phyloP scores from a whole-genome alignment of 2,113 vertebrate genomes.

The Leptosomus discolor region DNA sequence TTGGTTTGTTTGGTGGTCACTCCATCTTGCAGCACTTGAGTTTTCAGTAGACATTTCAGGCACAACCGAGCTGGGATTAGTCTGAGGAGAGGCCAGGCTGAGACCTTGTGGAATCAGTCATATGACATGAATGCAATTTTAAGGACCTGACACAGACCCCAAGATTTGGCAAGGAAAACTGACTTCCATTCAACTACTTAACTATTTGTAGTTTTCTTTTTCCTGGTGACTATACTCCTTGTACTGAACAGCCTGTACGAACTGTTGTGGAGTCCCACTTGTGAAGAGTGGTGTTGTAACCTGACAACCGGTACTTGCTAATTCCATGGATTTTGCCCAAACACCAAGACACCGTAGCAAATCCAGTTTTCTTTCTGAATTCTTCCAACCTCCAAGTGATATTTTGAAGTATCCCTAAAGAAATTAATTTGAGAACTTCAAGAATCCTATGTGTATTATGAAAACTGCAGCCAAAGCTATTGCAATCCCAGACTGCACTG shows the following conservation, averaged over 20 bases:
- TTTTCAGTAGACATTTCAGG: not conserved
- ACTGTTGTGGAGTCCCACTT: not conserved
- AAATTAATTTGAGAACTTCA: not conserved
- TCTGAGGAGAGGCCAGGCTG: not conserved
- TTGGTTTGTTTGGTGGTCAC: not conserved
- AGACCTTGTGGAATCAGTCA: not conserved
- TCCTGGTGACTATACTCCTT: fast-evolving
- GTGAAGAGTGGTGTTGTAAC: not conserved
- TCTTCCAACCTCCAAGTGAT: not conserved
- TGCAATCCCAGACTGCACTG: not conserved
- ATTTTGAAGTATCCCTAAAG: not conserved
- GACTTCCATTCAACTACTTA: not conserved
- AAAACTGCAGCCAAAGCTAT: not conserved
- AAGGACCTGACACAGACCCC: not conserved
- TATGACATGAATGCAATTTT: not conserved
- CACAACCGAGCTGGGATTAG: not conserved
- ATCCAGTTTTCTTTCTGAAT: not conserved
- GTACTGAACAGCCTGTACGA: not conserved
- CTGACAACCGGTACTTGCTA: not conserved
- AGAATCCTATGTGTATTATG: not conserved
- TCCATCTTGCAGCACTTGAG: fast-evolving
- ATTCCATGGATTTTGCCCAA: not conserved
- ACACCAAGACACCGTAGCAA: not conserved
- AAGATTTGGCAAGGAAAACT: not conserved
- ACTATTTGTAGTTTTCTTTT: not conserved